Base-by-base conservation (phyloP, 2,113 vertebrate species). In the Edolisoma coerulescens region DNA sequence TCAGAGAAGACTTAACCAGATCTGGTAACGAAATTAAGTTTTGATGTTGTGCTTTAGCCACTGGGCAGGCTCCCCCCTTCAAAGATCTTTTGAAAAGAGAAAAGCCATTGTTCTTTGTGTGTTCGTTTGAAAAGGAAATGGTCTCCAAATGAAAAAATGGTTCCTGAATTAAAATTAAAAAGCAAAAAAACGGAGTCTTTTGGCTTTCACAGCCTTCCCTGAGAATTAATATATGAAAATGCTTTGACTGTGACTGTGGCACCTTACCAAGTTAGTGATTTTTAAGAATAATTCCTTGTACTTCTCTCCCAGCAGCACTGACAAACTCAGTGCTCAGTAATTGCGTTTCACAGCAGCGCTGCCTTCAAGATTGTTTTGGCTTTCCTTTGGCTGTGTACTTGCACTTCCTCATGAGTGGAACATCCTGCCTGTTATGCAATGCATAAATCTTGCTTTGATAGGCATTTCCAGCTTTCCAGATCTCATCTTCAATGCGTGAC, bases 391-490 rank as follows among this genome's bases (percentile, higher is more conserved):
- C 92, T 93, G 24, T 83, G 86, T 96, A 89, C 90, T 96, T 94
- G 90, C 65, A 95, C 94, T 95, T 96, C 93, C 91, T 96, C 90
- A 12, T 93, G 89, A 93, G 67, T 91, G 89, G 93, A 96, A 96
- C 92, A 97, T 96, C 89, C 91, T 97, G 93, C 84, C 89, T 95
- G 84, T 97, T 96, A 95, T 71, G 94, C 90, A 96, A 89, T 89
- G 77, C 78, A 89, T 87, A 90, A 95, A 94, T 95, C 94, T 95
- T 95, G 95, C 96, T 97, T 96, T 97, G 95, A 95, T 92, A 95
- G 96, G 94, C 96, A 93, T 91, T 96, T 97, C 92, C 96, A 96
- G 84, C 86, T 95, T 94, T 94, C 94, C 93, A 94, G 86, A 95
- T 91, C 91, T 76, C 87, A 71, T 94, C 96, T 90, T 90, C 84